Evolutionary conservation across 1,140 invertebrate genomes (phyloP), one percentile per base, ranked within the genome.

Genomic region (Drosophila busckii): DNA sequence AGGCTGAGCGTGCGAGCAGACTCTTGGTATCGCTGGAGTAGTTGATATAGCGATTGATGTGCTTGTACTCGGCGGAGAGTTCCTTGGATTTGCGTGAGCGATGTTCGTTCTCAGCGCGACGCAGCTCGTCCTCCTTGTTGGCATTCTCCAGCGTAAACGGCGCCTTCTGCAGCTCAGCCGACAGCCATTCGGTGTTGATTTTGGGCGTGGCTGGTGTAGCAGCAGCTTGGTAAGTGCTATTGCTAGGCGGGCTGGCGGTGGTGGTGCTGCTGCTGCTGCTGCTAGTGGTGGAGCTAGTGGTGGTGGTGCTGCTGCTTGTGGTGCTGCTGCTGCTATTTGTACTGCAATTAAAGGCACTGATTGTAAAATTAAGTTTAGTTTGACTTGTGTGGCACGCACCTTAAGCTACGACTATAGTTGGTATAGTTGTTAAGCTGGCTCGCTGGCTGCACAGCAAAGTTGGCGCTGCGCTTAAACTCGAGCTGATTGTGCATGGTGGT

Each of bases 21-120:
- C 78, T 87, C 40, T 87, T 87, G 1, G 71, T 71, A 32, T 87
- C 85, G 37, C 76, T 60, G 16, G 85, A 87, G 60, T 65, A 86
- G 45, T 88, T 88, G 1, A 86, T 86, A 9, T 70, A 86, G 16
- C 75, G 84, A 73, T 87, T 87, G 25, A 70, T 84, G 46, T 86
- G 75, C 60, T 84, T 85, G 12, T 87, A 87, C 20, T 87, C 85
- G 6, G 78, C 75, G 2, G 78, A 85, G 0, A 87, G 52, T 3
- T 69, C 85, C 31, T 87, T 87, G 4, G 85, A 85, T 34, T 87
- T 86, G 7, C 85, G 69, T 6, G 76, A 75, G 1, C 85, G 73
- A 52, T 87, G 76, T 20, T 85, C 85, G 38, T 37, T 78, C 26
- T 86, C 71, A 15, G 80, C 75, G 4, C 83, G 67, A 9, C 66